Evolutionary conservation across 1,140 invertebrate genomes (phyloP).

Genomic region (Bombus waltoni): DNA sequence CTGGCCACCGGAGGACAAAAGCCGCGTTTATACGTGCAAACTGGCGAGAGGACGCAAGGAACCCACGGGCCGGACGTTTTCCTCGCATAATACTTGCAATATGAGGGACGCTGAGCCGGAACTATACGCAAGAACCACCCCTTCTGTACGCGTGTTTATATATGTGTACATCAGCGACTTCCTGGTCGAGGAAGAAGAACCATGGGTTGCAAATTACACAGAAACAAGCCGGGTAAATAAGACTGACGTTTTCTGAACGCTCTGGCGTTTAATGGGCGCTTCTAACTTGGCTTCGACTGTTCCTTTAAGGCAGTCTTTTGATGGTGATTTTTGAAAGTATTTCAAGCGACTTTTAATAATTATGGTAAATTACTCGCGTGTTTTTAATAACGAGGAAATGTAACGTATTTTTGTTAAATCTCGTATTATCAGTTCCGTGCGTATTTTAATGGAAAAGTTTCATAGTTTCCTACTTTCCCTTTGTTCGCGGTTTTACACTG

Average conservation of each 20-base stretch:
- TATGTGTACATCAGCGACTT: not conserved
- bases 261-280: too few species aligned
- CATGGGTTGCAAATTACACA: constrained; percentile 8
- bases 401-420: not conserved
- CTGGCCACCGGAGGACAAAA: constrained; percentile 58
- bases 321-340: not conserved
- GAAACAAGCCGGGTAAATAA: not conserved
- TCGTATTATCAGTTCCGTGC: not conserved
- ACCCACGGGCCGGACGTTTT: constrained; percentile 48
- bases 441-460: too few species aligned
- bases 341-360: not conserved
- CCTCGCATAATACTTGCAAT: constrained; percentile 37
- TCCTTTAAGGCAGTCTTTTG: not conserved
- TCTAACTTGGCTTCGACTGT: not conserved
- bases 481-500: too few species aligned
- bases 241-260: too few species aligned
- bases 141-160: not conserved
- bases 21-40: constrained; percentile 62
- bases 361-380: not conserved
- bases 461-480: too few species aligned
- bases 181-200: not conserved
- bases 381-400: not conserved
- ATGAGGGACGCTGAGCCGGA: constrained; percentile 55
- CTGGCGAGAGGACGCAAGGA: constrained; percentile 52
- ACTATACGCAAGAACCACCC: constrained; percentile 1